phyloP scores from a whole-genome alignment of 2,113 vertebrate species.

The Leptobrachium leishanense region DNA sequence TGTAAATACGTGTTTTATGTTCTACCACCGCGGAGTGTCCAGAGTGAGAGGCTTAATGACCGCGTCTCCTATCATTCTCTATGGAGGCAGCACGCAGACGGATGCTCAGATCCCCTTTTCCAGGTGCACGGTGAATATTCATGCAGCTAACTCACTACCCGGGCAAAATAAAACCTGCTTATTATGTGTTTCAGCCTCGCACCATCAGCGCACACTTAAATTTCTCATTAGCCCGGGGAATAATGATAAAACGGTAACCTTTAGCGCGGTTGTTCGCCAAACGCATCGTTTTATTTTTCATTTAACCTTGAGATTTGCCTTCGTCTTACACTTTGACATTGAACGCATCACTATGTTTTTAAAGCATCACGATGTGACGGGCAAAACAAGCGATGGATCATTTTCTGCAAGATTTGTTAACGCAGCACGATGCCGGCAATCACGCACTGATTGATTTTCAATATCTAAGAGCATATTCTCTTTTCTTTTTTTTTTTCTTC shows the following conservation, averaged over 20 bases:
- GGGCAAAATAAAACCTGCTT: neutral
- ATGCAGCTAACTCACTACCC: neutral
- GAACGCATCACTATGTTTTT: neutral
- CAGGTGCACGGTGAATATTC: neutral
- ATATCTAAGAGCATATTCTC: neutral
- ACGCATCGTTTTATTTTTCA: neutral
- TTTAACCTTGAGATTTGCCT: neutral
- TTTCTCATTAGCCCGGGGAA: neutral
- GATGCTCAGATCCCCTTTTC: neutral
- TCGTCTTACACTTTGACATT: neutral
- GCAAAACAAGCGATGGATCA: neutral
- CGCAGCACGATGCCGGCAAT: neutral
- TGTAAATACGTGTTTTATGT: too few relatives aligned
- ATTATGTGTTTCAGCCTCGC: neutral
- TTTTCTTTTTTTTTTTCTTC: too few relatives aligned
- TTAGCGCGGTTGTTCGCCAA: neutral
- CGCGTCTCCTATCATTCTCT: too few relatives aligned
- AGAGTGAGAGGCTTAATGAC: too few relatives aligned
- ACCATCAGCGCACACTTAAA: neutral
- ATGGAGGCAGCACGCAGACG: too few relatives aligned
- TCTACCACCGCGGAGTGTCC: too few relatives aligned
- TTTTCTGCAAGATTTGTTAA: neutral
- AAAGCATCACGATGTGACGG: neutral
- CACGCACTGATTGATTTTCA: neutral
- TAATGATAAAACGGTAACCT: neutral